phyloP scores from a whole-genome alignment of 53 echinoderm and acorn worm species.

The Apostichopus leukothele region DNA sequence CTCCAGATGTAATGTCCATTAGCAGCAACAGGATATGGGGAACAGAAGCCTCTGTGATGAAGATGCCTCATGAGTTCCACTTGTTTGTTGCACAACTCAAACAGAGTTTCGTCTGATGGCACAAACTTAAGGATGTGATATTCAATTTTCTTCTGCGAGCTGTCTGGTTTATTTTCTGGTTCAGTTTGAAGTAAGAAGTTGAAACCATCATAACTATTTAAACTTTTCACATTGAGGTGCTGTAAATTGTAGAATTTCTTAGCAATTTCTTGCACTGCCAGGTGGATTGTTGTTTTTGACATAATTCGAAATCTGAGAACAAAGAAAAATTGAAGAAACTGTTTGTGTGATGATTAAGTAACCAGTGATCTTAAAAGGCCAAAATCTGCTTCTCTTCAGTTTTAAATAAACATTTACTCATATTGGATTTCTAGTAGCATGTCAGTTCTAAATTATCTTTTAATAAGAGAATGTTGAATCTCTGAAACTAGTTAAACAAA shows the following conservation, averaged over 20 bases:
- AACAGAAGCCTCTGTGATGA: constrained; percentile 55
- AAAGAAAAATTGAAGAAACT: too few relatives aligned
- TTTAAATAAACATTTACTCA: too few relatives aligned
- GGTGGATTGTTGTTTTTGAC: background rate
- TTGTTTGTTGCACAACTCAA: constrained; percentile 12
- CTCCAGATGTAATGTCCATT: constrained; percentile 46
- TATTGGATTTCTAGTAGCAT: too few relatives aligned
- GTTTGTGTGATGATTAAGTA: too few relatives aligned
- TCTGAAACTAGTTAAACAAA: too few relatives aligned
- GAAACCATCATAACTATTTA: constrained; percentile 63
- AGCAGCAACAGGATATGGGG: constrained; percentile 48
- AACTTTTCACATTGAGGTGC: constrained; percentile 38
- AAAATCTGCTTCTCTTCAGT: too few relatives aligned
- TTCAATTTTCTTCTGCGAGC: constrained; percentile 23
- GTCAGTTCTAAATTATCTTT: too few relatives aligned
- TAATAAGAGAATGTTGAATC: too few relatives aligned
- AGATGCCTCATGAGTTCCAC: constrained; percentile 54
- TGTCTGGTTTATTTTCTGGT: constrained; percentile 1
- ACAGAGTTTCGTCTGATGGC: constrained; percentile 29
- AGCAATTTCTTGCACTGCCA: background rate
- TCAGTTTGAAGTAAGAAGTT: constrained; percentile 55
- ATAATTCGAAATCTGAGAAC: too few relatives aligned
- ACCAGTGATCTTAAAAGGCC: too few relatives aligned
- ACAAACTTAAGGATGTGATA: constrained; percentile 56
- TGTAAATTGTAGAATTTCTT: constrained; percentile 8